Evolutionary conservation across 2,797 vertebrate genomes (phyloP), one percentile per base, ranked within the genome.

Genomic region (Cossypha polioptera): DNA sequence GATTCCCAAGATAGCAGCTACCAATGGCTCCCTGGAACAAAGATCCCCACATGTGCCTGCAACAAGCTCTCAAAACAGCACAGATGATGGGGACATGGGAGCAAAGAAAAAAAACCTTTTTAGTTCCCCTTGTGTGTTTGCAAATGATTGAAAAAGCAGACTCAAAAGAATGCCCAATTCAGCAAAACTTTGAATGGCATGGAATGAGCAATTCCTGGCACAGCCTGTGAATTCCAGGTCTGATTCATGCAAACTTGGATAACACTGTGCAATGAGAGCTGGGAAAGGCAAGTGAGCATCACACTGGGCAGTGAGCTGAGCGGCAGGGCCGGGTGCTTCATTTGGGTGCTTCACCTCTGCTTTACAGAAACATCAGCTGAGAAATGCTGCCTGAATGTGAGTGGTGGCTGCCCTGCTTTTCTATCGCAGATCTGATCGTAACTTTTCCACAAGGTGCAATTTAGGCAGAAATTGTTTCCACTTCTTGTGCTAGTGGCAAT

Each of bases 151-250:
- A n/a, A 29, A 67, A 85, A 51, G 7, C 13, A 71, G 58, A 45
- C 45, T 58, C 6, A 57, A 84, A 84, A 93, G 36, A 54, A 67
- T 15, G 18, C 22, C 42, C 13, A 42, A 74, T 69, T 86, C 74
- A 81, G 66, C 73, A 84, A 57, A 61, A 31, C 25, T 78, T 72
- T 3, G 5, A 72, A 71, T 13, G 35, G 54, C 65, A 53, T 11
- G 11, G 57, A 94, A 36, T 43, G 76, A 92, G 61, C 80, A 86
- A 42, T 74, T 93, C 48, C 53, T 93, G 94, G 61, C 79, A 38
- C 3, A 2, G 86, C 68, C 76, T 83, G 40, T 48, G 57, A 71
- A 86, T 90, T 90, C 73, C 76, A 88, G 83, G 68, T 63, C 86
- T 71, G 69, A 91, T 58, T 86, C 43, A 78, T 71, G 57, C 72